Evolutionary conservation across 2,797 vertebrate genomes (phyloP).

Genomic region (Sphaeramia orbicularis): DNA sequence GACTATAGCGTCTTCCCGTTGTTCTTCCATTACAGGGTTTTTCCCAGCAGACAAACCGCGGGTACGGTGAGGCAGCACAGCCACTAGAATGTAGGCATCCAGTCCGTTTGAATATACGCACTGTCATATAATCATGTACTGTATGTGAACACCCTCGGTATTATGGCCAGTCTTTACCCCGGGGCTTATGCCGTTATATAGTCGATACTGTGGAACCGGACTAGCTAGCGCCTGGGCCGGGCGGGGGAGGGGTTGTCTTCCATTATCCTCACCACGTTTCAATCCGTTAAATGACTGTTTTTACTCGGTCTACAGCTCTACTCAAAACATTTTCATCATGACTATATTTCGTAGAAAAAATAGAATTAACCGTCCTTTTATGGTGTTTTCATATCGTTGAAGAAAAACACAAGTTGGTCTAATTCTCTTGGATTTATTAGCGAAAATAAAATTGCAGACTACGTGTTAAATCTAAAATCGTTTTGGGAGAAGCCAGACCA

Average conservation of each 20-base stretch:
- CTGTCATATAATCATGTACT: too few species aligned
- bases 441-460: too few species aligned
- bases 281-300: conserved; percentile 17
- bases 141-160: fast-evolving
- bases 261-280: conserved; percentile 23
- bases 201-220: conserved; percentile 55
- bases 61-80: conserved; percentile 1
- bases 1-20: conserved; percentile 8
- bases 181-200: neutral
- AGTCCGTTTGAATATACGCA: too few species aligned
- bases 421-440: too few species aligned
- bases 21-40: conserved; percentile 35
- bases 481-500: too few species aligned
- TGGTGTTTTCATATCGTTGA: too few species aligned
- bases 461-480: too few species aligned
- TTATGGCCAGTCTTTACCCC: fast-evolving
- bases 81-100: too few species aligned
- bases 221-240: conserved; percentile 23
- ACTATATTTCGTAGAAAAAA: too few species aligned
- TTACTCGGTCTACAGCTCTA: neutral
- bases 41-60: conserved; percentile 34
- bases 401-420: too few species aligned
- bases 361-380: too few species aligned
- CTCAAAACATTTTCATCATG: too few species aligned
- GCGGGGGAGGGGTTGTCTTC: conserved; percentile 61